phyloP scores from a whole-genome alignment of 2,797 vertebrate species.

The Kryptolebias ocellatus region DNA sequence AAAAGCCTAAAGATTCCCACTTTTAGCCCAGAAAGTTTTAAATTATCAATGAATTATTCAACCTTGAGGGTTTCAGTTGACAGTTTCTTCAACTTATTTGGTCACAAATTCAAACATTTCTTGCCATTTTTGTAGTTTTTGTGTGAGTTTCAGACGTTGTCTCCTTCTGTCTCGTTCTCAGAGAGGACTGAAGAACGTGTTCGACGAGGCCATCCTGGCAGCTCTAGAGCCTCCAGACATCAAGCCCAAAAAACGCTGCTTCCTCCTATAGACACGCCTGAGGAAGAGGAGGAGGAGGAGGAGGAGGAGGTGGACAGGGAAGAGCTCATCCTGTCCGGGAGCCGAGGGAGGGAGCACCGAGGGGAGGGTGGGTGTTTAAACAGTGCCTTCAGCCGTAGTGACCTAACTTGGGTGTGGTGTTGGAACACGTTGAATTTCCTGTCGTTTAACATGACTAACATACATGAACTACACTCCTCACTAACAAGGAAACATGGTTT shows the following conservation, averaged over 20 bases:
- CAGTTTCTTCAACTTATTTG: background rate
- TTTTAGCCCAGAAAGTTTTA: background rate
- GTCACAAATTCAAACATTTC: background rate
- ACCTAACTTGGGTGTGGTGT: constrained; percentile 43
- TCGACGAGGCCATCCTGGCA: constrained; percentile 83
- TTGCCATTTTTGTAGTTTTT: background rate
- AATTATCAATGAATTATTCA: too few relatives aligned
- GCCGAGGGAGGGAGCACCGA: constrained; percentile 7
- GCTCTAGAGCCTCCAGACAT: constrained; percentile 81
- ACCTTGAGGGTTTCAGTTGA: too few relatives aligned
- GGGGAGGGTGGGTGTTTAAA: constrained; percentile 23
- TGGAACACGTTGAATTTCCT: constrained; percentile 32
- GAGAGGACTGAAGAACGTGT: constrained; percentile 83
- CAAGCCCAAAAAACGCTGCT: constrained; percentile 80
- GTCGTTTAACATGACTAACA: constrained; percentile 50
- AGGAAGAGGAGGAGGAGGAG: constrained; percentile 12
- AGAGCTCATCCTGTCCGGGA: constrained; percentile 21
- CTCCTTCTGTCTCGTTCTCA: constrained; percentile 30
- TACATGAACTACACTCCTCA: constrained; percentile 36
- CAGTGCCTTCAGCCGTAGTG: constrained; percentile 60
- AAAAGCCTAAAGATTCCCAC: too few relatives aligned
- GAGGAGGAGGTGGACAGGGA: constrained; percentile 2
- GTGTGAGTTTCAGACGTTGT: accelerated
- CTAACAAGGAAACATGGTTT: constrained; percentile 28
- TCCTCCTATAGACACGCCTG: constrained; percentile 69